Evolutionary conservation across 2,113 vertebrate species (phyloP).

Genomic region (Notiomystis cincta): DNA sequence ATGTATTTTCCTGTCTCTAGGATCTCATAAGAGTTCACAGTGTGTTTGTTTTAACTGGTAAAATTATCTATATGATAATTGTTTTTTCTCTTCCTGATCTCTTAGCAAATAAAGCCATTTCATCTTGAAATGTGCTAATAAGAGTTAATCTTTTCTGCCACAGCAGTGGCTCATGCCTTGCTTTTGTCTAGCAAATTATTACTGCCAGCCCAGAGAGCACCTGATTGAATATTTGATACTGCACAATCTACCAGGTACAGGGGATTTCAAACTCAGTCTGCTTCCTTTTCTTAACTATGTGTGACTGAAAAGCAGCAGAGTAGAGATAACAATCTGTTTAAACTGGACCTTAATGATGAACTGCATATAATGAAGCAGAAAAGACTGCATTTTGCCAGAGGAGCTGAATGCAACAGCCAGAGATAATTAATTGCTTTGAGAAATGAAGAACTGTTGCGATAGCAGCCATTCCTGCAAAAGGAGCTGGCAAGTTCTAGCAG

Average conservation of each 20-base stretch:
- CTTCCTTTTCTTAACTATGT: neutral
- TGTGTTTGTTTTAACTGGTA: neutral
- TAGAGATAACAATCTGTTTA: slow-evolving; percentile 20
- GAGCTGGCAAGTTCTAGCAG: neutral
- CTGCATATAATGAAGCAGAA: neutral
- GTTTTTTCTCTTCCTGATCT: neutral
- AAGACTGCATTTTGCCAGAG: neutral
- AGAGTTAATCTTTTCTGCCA: neutral
- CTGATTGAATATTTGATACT: neutral
- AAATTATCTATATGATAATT: neutral
- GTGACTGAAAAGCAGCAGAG: slow-evolving; percentile 2
- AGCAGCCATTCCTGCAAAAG: neutral
- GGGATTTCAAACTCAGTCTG: neutral
- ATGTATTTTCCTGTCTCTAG: neutral
- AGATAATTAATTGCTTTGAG: neutral
- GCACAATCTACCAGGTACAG: neutral
- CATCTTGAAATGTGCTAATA: neutral
- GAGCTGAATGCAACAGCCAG: neutral
- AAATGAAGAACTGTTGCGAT: neutral
- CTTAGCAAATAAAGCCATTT: neutral
- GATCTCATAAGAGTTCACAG: neutral
- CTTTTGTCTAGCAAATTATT: neutral
- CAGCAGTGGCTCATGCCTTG: neutral
- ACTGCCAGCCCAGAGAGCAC: neutral
- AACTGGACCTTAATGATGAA: neutral